Evolutionary conservation across 2,888 invertebrate genomes (phyloP).

Genomic region (Xestia rhomboidea): DNA sequence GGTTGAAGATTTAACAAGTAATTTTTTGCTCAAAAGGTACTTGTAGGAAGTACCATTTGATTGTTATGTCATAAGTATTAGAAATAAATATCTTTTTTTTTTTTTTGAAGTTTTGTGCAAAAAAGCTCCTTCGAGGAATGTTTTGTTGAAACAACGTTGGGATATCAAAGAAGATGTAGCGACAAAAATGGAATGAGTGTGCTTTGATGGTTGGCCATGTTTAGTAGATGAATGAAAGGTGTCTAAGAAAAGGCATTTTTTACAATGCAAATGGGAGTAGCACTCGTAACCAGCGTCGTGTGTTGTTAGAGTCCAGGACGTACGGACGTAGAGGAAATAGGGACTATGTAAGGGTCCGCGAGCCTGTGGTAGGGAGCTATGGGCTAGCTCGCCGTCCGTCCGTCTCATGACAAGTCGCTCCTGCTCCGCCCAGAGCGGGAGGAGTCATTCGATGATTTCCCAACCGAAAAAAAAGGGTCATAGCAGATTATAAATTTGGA

Average conservation of each 20-base stretch:
- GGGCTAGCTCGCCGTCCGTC: no score
- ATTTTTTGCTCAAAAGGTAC: no score
- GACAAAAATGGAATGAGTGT: not conserved
- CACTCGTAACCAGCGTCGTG: not conserved
- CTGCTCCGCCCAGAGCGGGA: no score
- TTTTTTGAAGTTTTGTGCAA: not conserved
- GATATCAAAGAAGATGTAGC: not conserved
- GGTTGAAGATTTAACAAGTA: no score
- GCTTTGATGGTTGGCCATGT: not conserved
- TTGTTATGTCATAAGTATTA: no score
- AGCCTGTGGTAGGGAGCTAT: no score
- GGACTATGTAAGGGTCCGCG: no score
- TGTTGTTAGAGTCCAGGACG: not conserved
- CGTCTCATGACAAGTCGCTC: no score
- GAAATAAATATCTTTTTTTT: no score
- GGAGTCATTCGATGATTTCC: no score
- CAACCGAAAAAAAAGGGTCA: no score
- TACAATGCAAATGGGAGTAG: not conserved
- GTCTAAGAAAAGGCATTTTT: not conserved
- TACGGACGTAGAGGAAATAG: not conserved
- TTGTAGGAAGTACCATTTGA: no score
- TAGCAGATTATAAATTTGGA: not conserved
- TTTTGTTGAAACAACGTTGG: not conserved
- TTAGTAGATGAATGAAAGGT: not conserved
- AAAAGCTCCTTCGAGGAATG: not conserved